These are phyloP conservation scores for Alaudala cheleensis DNA, from an alignment of 2,113 vertebrate species.

Conservation along the genomic window DNA sequence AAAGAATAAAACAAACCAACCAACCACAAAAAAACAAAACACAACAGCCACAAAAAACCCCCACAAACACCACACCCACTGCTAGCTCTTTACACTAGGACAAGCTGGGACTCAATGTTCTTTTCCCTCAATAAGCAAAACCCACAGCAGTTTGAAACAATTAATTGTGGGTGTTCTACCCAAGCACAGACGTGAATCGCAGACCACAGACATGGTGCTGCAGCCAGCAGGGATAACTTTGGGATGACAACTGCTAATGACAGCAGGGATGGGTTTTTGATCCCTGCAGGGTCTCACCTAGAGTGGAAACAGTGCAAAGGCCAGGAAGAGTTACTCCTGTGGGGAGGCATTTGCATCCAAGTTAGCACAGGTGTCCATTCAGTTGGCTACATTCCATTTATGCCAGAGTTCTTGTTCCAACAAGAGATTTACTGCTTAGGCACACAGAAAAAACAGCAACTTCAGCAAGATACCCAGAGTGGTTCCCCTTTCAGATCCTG, in stretches of 20 bases:
- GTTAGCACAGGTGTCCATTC: not conserved
- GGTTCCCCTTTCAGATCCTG: slow-evolving; percentile 21
- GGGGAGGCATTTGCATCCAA: not conserved
- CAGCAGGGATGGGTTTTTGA: not conserved
- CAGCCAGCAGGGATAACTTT: not conserved
- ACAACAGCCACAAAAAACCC: not conserved
- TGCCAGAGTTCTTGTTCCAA: fast-evolving
- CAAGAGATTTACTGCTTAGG: not conserved
- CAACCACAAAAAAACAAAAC: not conserved
- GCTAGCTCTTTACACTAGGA: not conserved
- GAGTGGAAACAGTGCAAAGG: not conserved
- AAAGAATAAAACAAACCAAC: not conserved
- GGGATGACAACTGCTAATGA: too few species aligned
- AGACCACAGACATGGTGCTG: not conserved
- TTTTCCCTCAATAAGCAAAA: not conserved
- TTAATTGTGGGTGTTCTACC: too few species aligned
- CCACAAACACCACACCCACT: not conserved
- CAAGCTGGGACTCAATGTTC: not conserved
- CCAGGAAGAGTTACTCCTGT: not conserved
- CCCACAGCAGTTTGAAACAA: not conserved
- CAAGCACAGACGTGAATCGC: not conserved
- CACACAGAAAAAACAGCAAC: not conserved
- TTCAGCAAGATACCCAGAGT: not conserved
- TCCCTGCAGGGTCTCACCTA: not conserved
- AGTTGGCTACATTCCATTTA: not conserved